Evolutionary conservation across 2,888 invertebrate species (phyloP).

Genomic region (Fragum fragum): DNA sequence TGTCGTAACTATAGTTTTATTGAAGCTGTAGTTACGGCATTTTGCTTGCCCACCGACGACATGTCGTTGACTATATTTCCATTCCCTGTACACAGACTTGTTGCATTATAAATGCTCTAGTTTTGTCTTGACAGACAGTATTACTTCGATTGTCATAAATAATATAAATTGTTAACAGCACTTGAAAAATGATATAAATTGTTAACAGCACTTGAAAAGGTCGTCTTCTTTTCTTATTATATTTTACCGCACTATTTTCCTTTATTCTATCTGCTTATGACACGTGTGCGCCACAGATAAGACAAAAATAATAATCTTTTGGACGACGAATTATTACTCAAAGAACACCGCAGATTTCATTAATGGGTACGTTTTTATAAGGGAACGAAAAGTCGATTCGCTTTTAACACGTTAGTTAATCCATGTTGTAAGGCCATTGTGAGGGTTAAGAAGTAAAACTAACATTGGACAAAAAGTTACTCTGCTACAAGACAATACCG

Average conservation of each 20-base stretch:
- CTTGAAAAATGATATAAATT: background rate
- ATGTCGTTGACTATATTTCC: no score
- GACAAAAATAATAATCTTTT: background rate
- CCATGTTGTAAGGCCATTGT: constrained; percentile 1
- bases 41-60: no score
- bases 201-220: background rate
- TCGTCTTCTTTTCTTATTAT: background rate
- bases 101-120: no score
- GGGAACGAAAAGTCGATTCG: constrained; percentile 21
- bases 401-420: constrained; percentile 28
- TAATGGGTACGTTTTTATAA: constrained; percentile 30
- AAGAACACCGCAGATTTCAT: constrained; percentile 24
- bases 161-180: background rate
- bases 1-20: no score
- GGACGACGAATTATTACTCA: constrained; percentile 12
- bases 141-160: background rate
- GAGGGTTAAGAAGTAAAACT: constrained; percentile 12
- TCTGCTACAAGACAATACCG: background rate
- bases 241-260: background rate
- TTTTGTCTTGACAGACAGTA: constrained; percentile 1
- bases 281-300: constrained; percentile 4
- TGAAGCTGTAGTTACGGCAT: no score
- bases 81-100: no score
- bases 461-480: constrained; percentile 21
- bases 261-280: constrained; percentile 19